phyloP scores from a whole-genome alignment of 64 coral and sea anemone species.

The Hydrozoanthus tunicans region DNA sequence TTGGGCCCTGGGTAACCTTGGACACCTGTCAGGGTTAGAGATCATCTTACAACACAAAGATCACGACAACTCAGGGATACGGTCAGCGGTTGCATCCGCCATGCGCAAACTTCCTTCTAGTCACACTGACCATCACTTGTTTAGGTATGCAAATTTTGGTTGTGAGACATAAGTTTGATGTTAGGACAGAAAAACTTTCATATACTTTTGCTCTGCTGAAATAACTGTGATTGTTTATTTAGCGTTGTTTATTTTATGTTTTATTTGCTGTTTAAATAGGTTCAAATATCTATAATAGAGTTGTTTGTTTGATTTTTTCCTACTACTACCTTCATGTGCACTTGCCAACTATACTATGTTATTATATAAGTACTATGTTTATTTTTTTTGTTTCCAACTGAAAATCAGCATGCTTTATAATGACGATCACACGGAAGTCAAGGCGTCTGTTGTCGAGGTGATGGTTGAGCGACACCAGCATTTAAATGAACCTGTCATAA shows the following conservation, averaged over 20 bases:
- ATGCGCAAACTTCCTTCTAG: not conserved
- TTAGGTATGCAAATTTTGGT: not conserved
- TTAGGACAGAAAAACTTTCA: no score
- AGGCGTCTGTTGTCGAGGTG: slow-evolving; percentile 77
- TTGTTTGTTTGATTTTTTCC: no score
- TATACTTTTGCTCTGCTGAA: no score
- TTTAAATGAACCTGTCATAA: slow-evolving; percentile 43
- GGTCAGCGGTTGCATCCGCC: slow-evolving; percentile 41
- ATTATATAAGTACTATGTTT: no score
- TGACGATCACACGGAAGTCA: slow-evolving; percentile 79
- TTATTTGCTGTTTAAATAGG: no score
- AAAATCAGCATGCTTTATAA: not conserved
- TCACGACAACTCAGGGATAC: slow-evolving; percentile 81
- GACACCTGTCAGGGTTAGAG: slow-evolving; percentile 66
- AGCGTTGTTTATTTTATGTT: no score
- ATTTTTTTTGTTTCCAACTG: no score
- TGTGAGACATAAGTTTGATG: no score
- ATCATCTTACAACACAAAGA: slow-evolving; percentile 65
- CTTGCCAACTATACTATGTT: no score
- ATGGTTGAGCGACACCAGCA: slow-evolving; percentile 68
- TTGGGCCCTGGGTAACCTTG: slow-evolving; percentile 94
- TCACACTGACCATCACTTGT: slow-evolving; percentile 19
- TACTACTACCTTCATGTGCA: not conserved
- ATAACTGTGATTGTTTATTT: no score
- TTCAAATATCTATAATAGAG: no score